These are phyloP conservation scores for Syngnathus floridae DNA, from an alignment of 2,113 vertebrate species.

Conservation along the genomic window DNA sequence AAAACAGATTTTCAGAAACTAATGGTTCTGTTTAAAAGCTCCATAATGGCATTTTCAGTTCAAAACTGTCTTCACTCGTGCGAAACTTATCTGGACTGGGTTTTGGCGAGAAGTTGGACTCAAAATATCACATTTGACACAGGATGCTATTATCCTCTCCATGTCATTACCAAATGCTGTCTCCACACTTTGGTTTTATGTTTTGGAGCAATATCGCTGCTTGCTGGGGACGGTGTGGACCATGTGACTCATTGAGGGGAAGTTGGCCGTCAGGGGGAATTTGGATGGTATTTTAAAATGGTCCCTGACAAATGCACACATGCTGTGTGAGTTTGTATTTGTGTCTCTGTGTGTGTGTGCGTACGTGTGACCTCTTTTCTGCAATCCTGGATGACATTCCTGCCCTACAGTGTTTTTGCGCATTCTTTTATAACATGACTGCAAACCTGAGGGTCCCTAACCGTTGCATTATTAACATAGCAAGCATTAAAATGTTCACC, in stretches of 20 bases:
- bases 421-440: neutral
- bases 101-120: neutral
- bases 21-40: neutral
- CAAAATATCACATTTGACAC: neutral
- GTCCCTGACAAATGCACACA: conserved; percentile 16
- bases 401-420: neutral
- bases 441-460: neutral
- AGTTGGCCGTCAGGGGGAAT: conserved; percentile 47
- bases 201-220: conserved; percentile 27
- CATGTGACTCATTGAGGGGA: conserved; percentile 61
- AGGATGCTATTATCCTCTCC: neutral
- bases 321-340: neutral
- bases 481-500: neutral
- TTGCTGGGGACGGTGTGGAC: conserved; percentile 20
- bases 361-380: neutral
- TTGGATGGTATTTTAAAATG: conserved; percentile 53
- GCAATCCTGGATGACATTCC: neutral
- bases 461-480: neutral
- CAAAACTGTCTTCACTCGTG: too few relatives aligned
- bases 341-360: neutral
- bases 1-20: neutral
- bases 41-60: neutral
- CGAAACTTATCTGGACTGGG: neutral
- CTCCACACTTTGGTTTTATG: conserved; percentile 8
- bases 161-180: neutral